Percentiles rank a stretch among this genome's conserved stretches.
Evolutionary conservation across 2,888 invertebrate species (phyloP).

Genomic region (Cryptus armator): DNA sequence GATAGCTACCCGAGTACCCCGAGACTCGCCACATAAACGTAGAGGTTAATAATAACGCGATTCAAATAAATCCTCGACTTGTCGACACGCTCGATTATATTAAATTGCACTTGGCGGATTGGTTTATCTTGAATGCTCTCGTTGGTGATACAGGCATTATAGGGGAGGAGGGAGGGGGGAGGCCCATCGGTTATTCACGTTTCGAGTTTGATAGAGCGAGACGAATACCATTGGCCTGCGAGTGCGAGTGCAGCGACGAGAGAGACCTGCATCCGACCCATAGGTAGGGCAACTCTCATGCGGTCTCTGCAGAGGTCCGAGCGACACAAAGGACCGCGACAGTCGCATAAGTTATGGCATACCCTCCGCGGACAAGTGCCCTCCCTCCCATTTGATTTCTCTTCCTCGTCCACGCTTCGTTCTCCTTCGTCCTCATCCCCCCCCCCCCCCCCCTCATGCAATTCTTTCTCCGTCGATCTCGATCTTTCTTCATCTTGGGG

Average conservation of each 20-base stretch:
- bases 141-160: conserved; percentile 58
- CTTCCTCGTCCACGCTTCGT: not conserved
- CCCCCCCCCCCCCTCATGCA: not conserved
- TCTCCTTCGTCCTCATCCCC: conserved; percentile 1
- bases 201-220: conserved; percentile 28
- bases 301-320: conserved; percentile 44
- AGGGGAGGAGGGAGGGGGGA: not conserved
- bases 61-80: conserved; percentile 66
- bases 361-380: conserved; percentile 60
- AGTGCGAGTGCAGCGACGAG: conserved; percentile 1
- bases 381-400: conserved; percentile 9
- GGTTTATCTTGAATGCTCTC: conserved; percentile 62
- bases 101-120: conserved; percentile 72
- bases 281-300: conserved; percentile 35
- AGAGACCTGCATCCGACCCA: conserved; percentile 51
- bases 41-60: conserved; percentile 4
- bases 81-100: conserved; percentile 69
- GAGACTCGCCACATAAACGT: not conserved
- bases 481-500: conserved; percentile 35
- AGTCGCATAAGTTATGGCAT: conserved; percentile 76
- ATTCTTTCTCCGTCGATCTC: conserved; percentile 23
- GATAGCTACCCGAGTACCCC: not conserved
- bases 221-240: conserved; percentile 7
- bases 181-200: conserved; percentile 23
- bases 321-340: conserved; percentile 75